Conservation (phyloP, 2,888 invertebrate species). For the Agapostemon virescens region DNA sequence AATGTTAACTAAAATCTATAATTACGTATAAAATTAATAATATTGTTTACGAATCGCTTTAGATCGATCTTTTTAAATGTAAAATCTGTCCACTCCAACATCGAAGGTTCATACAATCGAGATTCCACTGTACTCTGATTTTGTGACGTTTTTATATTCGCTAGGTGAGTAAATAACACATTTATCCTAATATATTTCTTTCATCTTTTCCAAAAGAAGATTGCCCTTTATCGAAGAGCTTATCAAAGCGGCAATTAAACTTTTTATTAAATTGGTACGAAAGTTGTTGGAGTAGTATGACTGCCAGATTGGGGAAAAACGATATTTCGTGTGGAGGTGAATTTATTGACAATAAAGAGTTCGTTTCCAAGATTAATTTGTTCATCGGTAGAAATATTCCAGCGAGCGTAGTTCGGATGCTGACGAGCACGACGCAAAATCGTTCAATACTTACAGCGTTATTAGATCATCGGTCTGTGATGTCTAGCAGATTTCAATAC, state of each 20-base stretch:
- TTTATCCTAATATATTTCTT: background rate
- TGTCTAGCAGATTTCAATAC: conserved; percentile 63
- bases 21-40: no score
- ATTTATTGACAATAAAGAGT: background rate
- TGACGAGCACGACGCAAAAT: background rate
- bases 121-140: background rate
- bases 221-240: background rate
- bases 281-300: background rate
- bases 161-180: background rate
- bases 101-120: background rate
- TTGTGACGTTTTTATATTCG: background rate
- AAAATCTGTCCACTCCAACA: no score
- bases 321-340: background rate
- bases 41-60: no score
- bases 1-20: no score
- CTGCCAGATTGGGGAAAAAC: background rate
- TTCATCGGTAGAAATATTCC: background rate
- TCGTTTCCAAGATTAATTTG: background rate
- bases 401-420: background rate
- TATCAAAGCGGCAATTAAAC: background rate
- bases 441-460: conserved; percentile 51
- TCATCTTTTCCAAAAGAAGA: background rate
- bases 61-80: no score
- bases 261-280: background rate
- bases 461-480: conserved; percentile 75